These are phyloP conservation scores for Eolophus roseicapilla DNA, from an alignment of 2,113 vertebrate species.

Conservation along the genomic window DNA sequence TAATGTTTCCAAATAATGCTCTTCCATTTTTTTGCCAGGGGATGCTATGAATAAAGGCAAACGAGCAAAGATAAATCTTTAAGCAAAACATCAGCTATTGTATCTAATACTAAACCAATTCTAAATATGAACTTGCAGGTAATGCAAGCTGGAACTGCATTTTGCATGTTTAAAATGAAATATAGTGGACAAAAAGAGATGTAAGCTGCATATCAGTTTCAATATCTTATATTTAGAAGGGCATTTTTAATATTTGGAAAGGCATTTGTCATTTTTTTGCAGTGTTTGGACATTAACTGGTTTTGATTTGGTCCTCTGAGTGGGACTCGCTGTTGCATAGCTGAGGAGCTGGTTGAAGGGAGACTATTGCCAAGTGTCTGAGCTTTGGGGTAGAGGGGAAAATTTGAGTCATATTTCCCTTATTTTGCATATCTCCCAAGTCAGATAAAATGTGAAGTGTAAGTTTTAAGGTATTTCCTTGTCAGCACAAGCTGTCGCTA, in stretches of 20 bases:
- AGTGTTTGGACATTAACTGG: neutral
- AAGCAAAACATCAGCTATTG: neutral
- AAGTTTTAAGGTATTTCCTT: neutral
- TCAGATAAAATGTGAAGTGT: neutral
- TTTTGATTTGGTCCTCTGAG: neutral
- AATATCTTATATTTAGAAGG: neutral
- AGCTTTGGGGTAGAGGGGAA: neutral
- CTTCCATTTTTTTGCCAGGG: neutral
- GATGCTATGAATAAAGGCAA: neutral
- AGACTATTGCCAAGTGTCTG: neutral
- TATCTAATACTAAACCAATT: neutral
- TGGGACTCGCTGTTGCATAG: neutral
- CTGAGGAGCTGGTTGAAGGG: neutral
- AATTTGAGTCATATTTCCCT: neutral
- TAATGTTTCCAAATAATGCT: neutral
- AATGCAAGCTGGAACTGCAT: neutral
- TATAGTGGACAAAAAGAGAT: neutral
- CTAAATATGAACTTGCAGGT: neutral
- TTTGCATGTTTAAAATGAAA: neutral
- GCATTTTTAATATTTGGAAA: neutral
- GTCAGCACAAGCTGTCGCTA: neutral
- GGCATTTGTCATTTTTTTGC: accelerated
- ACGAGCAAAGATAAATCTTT: neutral
- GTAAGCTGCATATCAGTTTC: neutral
- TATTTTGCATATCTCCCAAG: neutral